These are phyloP conservation scores for Oxyteleia sp. DNA, from an alignment of 2,888 invertebrate species.

Conservation along the genomic window DNA sequence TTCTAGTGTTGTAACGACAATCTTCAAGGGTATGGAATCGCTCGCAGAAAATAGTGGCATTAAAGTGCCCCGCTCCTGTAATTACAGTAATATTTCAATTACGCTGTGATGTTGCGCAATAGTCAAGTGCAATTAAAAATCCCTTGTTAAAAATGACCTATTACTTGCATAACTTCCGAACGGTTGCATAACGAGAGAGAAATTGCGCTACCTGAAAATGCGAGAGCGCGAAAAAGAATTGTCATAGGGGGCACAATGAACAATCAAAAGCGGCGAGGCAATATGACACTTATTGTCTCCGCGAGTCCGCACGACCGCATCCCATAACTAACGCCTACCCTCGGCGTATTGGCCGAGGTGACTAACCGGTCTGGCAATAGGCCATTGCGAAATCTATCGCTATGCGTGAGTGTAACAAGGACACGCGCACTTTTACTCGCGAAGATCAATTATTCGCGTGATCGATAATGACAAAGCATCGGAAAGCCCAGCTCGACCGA, in stretches of 20 bases:
- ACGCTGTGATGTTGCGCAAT: slow-evolving; percentile 35
- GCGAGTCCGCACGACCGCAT: slow-evolving; percentile 41
- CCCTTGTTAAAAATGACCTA: slow-evolving; percentile 48
- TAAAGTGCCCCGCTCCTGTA: slow-evolving; percentile 20
- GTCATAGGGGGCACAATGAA: slow-evolving; percentile 60
- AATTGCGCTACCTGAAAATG: slow-evolving; percentile 50
- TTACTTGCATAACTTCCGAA: slow-evolving; percentile 53
- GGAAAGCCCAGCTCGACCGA: slow-evolving; percentile 25
- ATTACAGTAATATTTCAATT: slow-evolving; percentile 60
- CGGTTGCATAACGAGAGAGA: slow-evolving; percentile 57
- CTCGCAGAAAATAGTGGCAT: slow-evolving; percentile 8
- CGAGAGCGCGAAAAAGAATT: slow-evolving; percentile 64
- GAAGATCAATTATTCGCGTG: slow-evolving; percentile 75
- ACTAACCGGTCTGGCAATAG: slow-evolving; percentile 83
- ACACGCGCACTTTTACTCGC: slow-evolving; percentile 79
- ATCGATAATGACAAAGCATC: slow-evolving; percentile 73
- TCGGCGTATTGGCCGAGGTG: slow-evolving; percentile 77
- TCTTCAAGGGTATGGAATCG: slow-evolving; percentile 36
- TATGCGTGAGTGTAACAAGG: slow-evolving; percentile 76
- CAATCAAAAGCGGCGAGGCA: slow-evolving; percentile 43
- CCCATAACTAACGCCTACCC: slow-evolving; percentile 70
- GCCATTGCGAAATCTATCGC: slow-evolving; percentile 82
- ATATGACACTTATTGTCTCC: slow-evolving; percentile 50
- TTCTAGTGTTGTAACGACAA: too few relatives aligned
- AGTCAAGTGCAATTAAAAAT: slow-evolving; percentile 53